Conservation (phyloP, 35 echinoderm and acorn worm species). For the Chiridota heheva region DNA sequence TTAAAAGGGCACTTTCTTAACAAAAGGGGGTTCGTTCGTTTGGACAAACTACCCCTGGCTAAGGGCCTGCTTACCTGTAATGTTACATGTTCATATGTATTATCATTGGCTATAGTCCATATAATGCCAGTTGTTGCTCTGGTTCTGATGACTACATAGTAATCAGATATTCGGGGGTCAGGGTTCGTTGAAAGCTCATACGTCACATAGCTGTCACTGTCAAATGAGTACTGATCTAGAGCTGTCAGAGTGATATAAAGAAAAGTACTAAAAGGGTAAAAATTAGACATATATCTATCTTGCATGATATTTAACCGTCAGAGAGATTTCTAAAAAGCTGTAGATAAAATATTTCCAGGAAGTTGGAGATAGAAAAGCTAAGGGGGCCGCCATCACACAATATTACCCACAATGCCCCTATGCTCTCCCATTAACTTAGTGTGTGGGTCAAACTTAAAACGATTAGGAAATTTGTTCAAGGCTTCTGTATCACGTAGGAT, state of each 20-base stretch:
- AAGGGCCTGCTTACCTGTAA: slow-evolving; percentile 61
- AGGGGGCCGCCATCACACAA: no score
- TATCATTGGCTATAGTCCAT: slow-evolving; percentile 74
- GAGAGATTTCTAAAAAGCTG: no score
- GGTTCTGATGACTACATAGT: slow-evolving; percentile 73
- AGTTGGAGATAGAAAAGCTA: no score
- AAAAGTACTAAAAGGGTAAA: not conserved
- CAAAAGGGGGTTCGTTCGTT: not conserved
- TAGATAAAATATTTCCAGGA: no score
- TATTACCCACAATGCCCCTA: no score
- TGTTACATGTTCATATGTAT: slow-evolving; percentile 72
- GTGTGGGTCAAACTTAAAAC: no score
- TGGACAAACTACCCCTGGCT: not conserved
- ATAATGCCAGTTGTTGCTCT: slow-evolving; percentile 58
- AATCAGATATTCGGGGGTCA: slow-evolving; percentile 46
- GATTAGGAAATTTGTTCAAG: no score
- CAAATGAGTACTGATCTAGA: slow-evolving; percentile 67
- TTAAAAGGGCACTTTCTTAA: no score
- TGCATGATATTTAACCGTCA: no score
- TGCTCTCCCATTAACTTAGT: no score
- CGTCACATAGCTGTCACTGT: slow-evolving; percentile 65
- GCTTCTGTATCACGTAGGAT: no score
- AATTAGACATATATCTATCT: no score
- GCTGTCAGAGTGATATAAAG: not conserved
- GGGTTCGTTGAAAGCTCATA: slow-evolving; percentile 40